phyloP scores from a whole-genome alignment of 2,888 invertebrate genomes.

The Stramonita haemastoma region DNA sequence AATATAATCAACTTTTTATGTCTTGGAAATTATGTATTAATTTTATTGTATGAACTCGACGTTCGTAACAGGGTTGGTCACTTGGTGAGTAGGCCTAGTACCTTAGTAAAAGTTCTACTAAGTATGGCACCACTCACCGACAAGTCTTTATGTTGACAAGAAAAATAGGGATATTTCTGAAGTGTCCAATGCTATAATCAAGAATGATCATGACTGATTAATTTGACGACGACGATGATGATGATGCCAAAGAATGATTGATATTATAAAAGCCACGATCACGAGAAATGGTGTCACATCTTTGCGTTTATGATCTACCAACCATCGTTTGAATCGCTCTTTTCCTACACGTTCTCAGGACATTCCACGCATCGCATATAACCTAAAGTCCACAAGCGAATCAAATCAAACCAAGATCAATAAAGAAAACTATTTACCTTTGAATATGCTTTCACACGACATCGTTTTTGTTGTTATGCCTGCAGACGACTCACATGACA shows the following conservation, averaged over 20 bases:
- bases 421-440: constrained; percentile 9
- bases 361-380: not conserved
- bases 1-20: too few relatives aligned
- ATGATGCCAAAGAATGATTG: constrained; percentile 1
- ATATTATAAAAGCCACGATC: not conserved
- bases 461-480: not conserved
- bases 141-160: too few relatives aligned
- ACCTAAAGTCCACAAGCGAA: not conserved
- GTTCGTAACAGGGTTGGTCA: too few relatives aligned
- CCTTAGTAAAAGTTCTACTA: too few relatives aligned
- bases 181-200: too few relatives aligned
- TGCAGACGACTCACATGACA: not conserved
- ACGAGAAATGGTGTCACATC: not conserved
- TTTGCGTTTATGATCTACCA: not conserved
- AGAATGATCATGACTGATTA: too few relatives aligned
- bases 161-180: too few relatives aligned
- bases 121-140: too few relatives aligned
- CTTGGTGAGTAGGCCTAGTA: too few relatives aligned
- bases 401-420: not conserved
- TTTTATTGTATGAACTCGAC: too few relatives aligned
- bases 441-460: constrained; percentile 36
- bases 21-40: too few relatives aligned
- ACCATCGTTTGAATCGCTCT: not conserved
- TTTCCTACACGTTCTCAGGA: not conserved
- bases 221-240: constrained; percentile 14